phyloP scores from a whole-genome alignment of 2,888 invertebrate genomes.

The Prionchulus punctatus region DNA sequence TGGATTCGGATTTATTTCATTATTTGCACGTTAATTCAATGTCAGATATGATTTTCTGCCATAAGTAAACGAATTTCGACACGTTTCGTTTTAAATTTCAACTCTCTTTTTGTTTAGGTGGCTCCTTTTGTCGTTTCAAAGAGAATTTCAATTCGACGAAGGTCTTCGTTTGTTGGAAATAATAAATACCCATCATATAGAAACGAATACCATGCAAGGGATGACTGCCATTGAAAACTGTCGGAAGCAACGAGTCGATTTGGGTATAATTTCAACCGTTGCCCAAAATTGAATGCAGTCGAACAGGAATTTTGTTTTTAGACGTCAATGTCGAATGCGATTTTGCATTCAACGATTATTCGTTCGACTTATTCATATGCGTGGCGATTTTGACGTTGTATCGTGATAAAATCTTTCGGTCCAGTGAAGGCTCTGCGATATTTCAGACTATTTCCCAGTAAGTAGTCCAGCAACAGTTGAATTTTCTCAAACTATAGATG shows the following conservation, averaged over 20 bases:
- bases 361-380: constrained; percentile 34
- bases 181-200: constrained; percentile 32
- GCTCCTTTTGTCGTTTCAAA: constrained; percentile 33
- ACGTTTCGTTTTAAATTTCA: neutral
- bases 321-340: constrained; percentile 5
- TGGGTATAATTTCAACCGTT: neutral
- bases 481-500: constrained; percentile 16
- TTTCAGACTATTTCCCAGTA: constrained; percentile 30
- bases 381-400: constrained; percentile 29
- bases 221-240: neutral
- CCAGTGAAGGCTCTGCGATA: constrained; percentile 28
- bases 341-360: constrained; percentile 22
- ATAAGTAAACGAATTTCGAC: constrained; percentile 22
- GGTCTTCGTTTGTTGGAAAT: constrained; percentile 33
- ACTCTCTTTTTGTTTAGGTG: constrained; percentile 23
- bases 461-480: constrained; percentile 8
- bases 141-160: constrained; percentile 29
- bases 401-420: constrained; percentile 28
- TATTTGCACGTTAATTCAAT: constrained; percentile 25
- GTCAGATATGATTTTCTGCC: constrained; percentile 32
- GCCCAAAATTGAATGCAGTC: neutral
- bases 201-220: constrained; percentile 21
- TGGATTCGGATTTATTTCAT: constrained; percentile 26
- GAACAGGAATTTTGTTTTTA: neutral
- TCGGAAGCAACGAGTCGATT: neutral